These are phyloP conservation scores for Oxytorus armatus DNA, from an alignment of 2,888 invertebrate genomes.

Conservation along the genomic window DNA sequence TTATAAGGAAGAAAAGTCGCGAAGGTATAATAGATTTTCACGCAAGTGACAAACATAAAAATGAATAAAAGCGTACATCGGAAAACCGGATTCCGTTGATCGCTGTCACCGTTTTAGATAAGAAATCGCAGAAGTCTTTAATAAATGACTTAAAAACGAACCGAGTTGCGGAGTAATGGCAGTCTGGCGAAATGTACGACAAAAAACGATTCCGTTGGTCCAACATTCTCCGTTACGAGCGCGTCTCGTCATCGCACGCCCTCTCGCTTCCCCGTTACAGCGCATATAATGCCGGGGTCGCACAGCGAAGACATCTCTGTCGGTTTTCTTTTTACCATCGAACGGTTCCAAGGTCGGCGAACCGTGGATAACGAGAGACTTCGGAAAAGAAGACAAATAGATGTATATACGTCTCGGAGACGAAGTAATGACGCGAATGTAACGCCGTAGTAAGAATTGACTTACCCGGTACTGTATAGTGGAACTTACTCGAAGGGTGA, in stretches of 20 bases:
- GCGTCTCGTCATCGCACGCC: slow-evolving; percentile 42
- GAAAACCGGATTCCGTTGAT: not conserved
- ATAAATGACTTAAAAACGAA: slow-evolving; percentile 40
- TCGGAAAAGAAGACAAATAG: slow-evolving; percentile 3
- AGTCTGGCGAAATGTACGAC: slow-evolving; percentile 58
- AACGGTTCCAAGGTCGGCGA: slow-evolving; percentile 66
- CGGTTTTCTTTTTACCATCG: slow-evolving; percentile 58
- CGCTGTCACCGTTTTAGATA: not conserved
- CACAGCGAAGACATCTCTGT: slow-evolving; percentile 45
- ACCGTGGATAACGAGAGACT: slow-evolving; percentile 66
- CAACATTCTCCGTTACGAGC: slow-evolving; percentile 45
- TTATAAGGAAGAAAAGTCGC: no score
- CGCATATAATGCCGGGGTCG: slow-evolving; percentile 41
- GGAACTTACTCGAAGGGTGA: slow-evolving; percentile 41
- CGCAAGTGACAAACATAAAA: not conserved
- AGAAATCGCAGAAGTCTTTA: slow-evolving; percentile 16
- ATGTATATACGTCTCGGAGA: slow-evolving; percentile 8
- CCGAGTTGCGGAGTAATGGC: slow-evolving; percentile 37
- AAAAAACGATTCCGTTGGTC: slow-evolving; percentile 55
- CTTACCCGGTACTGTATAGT: slow-evolving; percentile 44
- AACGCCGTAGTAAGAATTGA: slow-evolving; percentile 23
- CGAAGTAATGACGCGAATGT: slow-evolving; percentile 59
- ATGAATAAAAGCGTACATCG: not conserved
- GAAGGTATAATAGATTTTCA: not conserved
- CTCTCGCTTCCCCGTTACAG: slow-evolving; percentile 46